Base-by-base conservation (phyloP, 23 tunicate genomes). In the Trididemnum miniatum region DNA sequence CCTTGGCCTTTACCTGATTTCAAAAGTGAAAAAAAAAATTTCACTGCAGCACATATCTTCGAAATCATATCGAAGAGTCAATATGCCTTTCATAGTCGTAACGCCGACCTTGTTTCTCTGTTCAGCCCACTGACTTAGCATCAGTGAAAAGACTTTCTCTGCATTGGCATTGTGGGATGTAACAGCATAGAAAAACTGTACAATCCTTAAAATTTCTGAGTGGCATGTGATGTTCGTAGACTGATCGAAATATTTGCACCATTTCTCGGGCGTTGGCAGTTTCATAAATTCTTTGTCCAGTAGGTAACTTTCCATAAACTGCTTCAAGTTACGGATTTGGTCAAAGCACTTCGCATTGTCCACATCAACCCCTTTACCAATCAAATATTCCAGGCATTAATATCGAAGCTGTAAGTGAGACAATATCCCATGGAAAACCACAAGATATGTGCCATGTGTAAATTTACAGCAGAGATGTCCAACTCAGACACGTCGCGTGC, bases 161-260 rank as follows among this genome's bases (percentile, higher is more conserved):
- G 31, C 77, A 71, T 71, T 71, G 18, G 77, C 77, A 71, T 71
- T 71, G 77, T 71, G 20, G 23, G 77, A 71, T 71, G 23, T 31
- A 20, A 71, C 77, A 71, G 77, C 49, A 71, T 26, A 71, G 77
- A 71, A 71, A 71, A 33, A 71, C 77, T 71, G 77, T 71, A 31
- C 77, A 71, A n/a, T n/a, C n/a, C n/a, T n/a, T n/a, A n/a, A n/a
- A n/a, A n/a, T n/a, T n/a, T n/a, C n/a, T n/a, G n/a, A n/a, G n/a
- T n/a, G n/a, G n/a, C n/a, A n/a, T n/a, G n/a, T n/a, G n/a, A n/a
- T n/a, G n/a, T n/a, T n/a, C n/a, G n/a, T n/a, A n/a, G n/a, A n/a
- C n/a, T n/a, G n/a, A n/a, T n/a, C n/a, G n/a, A n/a, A n/a, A n/a
- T 71, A 71, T 24, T 71, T 71, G 77, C 77, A 71, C 77, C 77